Evolutionary conservation across 2,888 invertebrate species (phyloP).

Genomic region (Baronia brevicornis): DNA sequence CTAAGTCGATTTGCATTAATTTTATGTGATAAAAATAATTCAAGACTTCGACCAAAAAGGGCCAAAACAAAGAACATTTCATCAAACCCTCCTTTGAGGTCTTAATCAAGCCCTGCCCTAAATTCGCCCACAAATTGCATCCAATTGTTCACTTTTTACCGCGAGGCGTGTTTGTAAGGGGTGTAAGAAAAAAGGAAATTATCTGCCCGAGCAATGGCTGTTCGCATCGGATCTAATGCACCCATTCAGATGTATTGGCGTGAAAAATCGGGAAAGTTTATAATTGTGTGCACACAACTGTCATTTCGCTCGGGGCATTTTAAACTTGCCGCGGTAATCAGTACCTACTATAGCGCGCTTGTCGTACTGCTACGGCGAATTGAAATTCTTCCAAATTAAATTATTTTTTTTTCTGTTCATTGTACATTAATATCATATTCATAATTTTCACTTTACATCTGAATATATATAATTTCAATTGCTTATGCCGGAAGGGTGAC

Average conservation of each 20-base stretch:
- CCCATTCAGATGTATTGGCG: conserved; percentile 56
- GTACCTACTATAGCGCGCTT: not conserved
- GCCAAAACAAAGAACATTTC: conserved; percentile 55
- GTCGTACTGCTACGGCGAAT: no score
- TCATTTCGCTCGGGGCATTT: conserved; percentile 25
- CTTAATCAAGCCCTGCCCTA: conserved; percentile 66
- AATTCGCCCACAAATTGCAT: conserved; percentile 73
- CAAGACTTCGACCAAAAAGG: no score
- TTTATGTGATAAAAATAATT: no score
- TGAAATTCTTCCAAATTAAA: no score
- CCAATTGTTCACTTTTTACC: conserved; percentile 75
- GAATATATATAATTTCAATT: no score
- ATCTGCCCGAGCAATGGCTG: conserved; percentile 38
- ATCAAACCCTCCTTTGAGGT: conserved; percentile 40
- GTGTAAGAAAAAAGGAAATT: conserved; percentile 48
- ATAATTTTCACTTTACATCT: no score
- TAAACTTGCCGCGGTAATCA: conserved; percentile 17
- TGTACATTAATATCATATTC: no score
- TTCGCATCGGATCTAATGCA: conserved; percentile 49
- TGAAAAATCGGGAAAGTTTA: conserved; percentile 41
- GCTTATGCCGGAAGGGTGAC: no score
- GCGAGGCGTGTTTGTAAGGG: conserved; percentile 50
- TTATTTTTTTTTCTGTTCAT: no score
- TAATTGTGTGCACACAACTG: conserved; percentile 42
- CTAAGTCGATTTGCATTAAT: no score